Base-by-base conservation (phyloP, 1,140 invertebrate genomes). In the Arion vulgaris region DNA sequence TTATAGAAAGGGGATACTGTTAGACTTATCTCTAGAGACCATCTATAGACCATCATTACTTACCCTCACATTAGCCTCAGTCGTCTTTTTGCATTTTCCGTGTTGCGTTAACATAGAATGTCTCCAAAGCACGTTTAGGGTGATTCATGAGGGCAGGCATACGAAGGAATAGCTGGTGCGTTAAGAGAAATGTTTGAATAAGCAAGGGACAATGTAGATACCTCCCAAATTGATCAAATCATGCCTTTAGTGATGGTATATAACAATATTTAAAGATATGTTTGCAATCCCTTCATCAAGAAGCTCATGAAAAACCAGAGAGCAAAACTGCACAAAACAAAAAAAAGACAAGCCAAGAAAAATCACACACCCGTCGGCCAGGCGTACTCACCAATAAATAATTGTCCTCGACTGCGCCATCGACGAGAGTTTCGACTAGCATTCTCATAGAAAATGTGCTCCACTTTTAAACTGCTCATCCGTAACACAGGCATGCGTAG, bases 81-180 rank as follows among this genome's bases (percentile, higher is more conserved):
- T 0, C 69, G 80, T 62, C 80, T 81, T 81, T 81, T 74, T 81
- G 80, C 71, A 81, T 73, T 81, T 81, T 81, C 80, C 80, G 41
- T 41, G 80, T 81, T 51, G 80, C 28, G 74, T 81, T 81, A 26
- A 81, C 51, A 81, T 74, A 81, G 80, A 81, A 81, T 73, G 80
- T 81, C 80, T 81, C 80, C 71, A 81, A 57, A 73, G 80, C 80
- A 28, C 80, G 51, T 74, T 81, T 74, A n/a, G 45, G 32, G 34
- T 81, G 80, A 34, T 81, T 74, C 69, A 23, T 73, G 68, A 81
- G 80, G 45, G 38, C 71, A 81, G 80, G 80, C 69, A 81, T 73
- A 53, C 71, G 69, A 62, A 81, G 71, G 71, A 81, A 81, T 4
- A 81, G 71, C 80, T 74, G 51, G 68, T 68, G 62, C 45, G 32